Base-by-base conservation (phyloP, 2,888 invertebrate species). In the Chalcosyrphus nemorum region DNA sequence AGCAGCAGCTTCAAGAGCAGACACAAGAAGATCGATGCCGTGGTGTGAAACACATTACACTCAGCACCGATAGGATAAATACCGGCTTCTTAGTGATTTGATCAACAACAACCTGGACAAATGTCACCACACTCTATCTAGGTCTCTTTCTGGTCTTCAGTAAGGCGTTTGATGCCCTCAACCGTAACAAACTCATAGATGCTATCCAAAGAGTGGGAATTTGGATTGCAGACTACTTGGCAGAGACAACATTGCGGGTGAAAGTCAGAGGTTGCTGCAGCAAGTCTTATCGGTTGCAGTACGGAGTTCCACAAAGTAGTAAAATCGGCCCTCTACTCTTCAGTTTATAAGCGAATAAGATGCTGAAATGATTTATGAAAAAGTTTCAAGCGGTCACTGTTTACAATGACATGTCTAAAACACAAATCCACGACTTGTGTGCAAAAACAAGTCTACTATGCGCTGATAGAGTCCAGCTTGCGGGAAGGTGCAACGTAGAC, bases 321-420 rank as follows among this genome's bases (percentile, higher is more conserved):
- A 50, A 61, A 29, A 7, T 71, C 15, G 66, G 52, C 9, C 66
- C 50, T 13, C n/a, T 68, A 11, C 17, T 72, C 3, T 72, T 41
- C 9, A 61, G 59, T n/a, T 24, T 72, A 1, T 52, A 38, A 13
- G 50, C 35, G 1, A 50, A 57, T 0, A 32, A 57, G 19, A 5
- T 57, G 32, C 13, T 57, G 6, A 11, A 27, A 38, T 24, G 24
- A 1, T 68, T 68, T 5, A 27, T 41, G n/a, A n/a, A 35, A 15
- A 4, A 27, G n/a, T n/a, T n/a, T n/a, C n/a, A n/a, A n/a, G n/a
- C n/a, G n/a, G n/a, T n/a, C n/a, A n/a, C n/a, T n/a, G n/a, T n/a
- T n/a, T n/a, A n/a, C n/a, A n/a, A n/a, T n/a, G n/a, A n/a, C n/a
- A n/a, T n/a, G n/a, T n/a, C n/a, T n/a, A n/a, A n/a, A n/a, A n/a